A percentile compares a stretch with the other conserved stretches of the same genome.
These are phyloP conservation scores for Zapus hudsonius DNA, from an alignment of 2,113 vertebrate genomes.

Conservation along the genomic window DNA sequence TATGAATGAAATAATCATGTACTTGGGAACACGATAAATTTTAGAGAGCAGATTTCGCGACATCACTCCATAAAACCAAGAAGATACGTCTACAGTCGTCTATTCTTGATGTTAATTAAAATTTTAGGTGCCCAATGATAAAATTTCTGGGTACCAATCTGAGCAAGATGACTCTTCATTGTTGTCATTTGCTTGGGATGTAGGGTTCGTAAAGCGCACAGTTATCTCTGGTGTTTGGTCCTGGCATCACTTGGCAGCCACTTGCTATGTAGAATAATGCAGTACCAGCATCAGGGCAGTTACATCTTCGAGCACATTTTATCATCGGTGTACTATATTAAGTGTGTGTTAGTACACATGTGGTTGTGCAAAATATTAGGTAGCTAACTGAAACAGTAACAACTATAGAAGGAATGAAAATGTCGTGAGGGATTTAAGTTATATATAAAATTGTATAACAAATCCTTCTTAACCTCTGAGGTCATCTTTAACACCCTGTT, in stretches of 20 bases:
- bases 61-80: conserved; percentile 10
- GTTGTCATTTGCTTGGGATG: neutral
- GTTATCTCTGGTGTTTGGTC: neutral
- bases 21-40: conserved; percentile 27
- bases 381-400: neutral
- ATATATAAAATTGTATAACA: neutral
- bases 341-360: neutral
- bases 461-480: neutral
- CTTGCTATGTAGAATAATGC: neutral
- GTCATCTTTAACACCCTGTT: neutral
- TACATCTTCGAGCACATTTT: conserved; percentile 34
- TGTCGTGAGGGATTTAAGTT: neutral
- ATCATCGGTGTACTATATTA: neutral
- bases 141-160: conserved; percentile 21
- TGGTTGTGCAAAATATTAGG: conserved; percentile 3
- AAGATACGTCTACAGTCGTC: neutral
- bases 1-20: conserved; percentile 8
- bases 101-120: neutral
- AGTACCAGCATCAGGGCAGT: neutral
- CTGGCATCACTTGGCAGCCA: neutral
- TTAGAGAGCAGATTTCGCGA: neutral
- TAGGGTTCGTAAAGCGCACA: neutral
- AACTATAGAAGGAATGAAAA: neutral
- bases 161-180: conserved; percentile 5
- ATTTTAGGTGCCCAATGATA: conserved; percentile 5